Evolutionary conservation across 2,113 vertebrate species (phyloP), one percentile per base, ranked within the genome.

Genomic region (Dipodomys merriami): DNA sequence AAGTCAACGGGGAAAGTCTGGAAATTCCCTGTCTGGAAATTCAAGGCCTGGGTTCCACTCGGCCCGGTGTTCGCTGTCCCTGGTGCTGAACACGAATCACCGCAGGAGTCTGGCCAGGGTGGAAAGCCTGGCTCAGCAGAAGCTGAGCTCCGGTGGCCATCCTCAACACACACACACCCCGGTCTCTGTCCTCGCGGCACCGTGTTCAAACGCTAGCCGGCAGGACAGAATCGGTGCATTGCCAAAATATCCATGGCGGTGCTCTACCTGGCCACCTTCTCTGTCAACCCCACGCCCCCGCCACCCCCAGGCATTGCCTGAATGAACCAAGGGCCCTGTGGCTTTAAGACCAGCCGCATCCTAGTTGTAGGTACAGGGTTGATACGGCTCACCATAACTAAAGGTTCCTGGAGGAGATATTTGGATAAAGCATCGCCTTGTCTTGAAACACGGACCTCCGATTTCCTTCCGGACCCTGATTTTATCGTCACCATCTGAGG

Each of bases 41-140:
- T 20, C 13, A 35, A 23, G 2, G 9, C 83, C 8, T n/a, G 25
- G 46, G 29, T 19, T 49, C 78, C 65, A 13, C 0, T 5, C 30
- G 33, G 1, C 77, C n/a, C 29, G 0, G 1, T 0, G 1, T 83
- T 33, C 84, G 96, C 98, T 98, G 97, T 98, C 98, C 98, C 72
- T 81, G 98, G 98, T 98, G 95, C 98, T 98, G 97, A 98, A 84
- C 12, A 23, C 1, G 35, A 30, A 6, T 46, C 39, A 30, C 35
- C 7, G 39, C 25, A 30, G 39, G 92, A 57, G 77, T 49, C 44
- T 74, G 69, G 67, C 53, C 5, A 71, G 27, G 91, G n/a, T 5
- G 76, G 83, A 85, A 78, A 49, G 10, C 64, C 83, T 85, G 22
- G 15, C 62, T 76, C 64, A 86, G 71, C 68, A 94, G 33, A 78